A percentile compares a stretch with the other conserved stretches of the same genome.
These are phyloP conservation scores for Procapra przewalskii DNA, from an alignment of 2,113 vertebrate genomes.

Conservation along the genomic window DNA sequence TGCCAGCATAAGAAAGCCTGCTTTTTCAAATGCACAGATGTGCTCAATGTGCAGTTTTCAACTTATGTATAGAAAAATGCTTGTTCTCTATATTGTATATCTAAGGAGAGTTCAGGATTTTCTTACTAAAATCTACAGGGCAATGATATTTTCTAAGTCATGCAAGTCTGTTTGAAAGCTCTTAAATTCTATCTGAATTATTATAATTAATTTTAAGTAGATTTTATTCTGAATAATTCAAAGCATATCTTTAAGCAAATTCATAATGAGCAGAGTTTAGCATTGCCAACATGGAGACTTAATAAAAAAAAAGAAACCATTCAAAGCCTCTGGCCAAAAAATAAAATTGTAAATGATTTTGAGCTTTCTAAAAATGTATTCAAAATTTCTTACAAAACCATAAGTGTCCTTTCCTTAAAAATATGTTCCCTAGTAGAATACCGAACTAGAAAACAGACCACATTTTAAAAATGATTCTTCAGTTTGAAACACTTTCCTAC, in stretches of 20 bases:
- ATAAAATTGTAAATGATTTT: slow-evolving; percentile 1
- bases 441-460: slow-evolving; percentile 7
- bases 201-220: slow-evolving; percentile 1
- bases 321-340: neutral
- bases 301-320: neutral
- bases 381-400: slow-evolving; percentile 20
- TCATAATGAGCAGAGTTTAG: slow-evolving; percentile 8
- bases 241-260: slow-evolving; percentile 35
- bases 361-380: neutral
- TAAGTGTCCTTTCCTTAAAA: slow-evolving; percentile 14
- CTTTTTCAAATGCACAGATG: neutral
- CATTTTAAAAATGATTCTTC: neutral
- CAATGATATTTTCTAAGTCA: neutral
- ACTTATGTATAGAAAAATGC: neutral
- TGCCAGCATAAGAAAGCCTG: neutral
- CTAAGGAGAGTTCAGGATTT: neutral
- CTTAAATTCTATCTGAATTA: neutral
- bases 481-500: slow-evolving; percentile 6
- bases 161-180: slow-evolving; percentile 19
- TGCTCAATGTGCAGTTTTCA: neutral
- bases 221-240: slow-evolving; percentile 1
- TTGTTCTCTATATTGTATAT: neutral
- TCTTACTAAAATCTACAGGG: neutral
- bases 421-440: neutral
- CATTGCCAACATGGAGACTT: neutral